These are phyloP conservation scores for Sinodicranocentrus sp. DNA, from an alignment of 2,888 invertebrate genomes.

Conservation along the genomic window DNA sequence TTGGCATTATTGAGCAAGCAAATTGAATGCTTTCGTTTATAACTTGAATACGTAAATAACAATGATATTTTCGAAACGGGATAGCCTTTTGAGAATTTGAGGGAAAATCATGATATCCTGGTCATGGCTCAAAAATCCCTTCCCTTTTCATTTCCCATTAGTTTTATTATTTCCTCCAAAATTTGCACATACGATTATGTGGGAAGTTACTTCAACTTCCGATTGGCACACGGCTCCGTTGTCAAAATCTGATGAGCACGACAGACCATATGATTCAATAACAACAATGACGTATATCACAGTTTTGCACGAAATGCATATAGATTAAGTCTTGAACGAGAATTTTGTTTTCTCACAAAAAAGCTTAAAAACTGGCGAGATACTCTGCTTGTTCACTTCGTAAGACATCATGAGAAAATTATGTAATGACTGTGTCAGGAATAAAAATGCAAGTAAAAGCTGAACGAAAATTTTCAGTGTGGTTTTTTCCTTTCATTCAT, in stretches of 20 bases:
- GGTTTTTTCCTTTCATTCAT: constrained; percentile 4
- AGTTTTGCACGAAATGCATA: background rate
- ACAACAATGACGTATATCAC: background rate
- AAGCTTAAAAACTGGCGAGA: background rate
- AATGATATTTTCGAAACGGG: constrained; percentile 3
- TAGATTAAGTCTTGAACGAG: no score
- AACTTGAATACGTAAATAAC: background rate
- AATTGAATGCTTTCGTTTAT: background rate
- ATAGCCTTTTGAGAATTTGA: background rate
- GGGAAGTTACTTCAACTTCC: no score
- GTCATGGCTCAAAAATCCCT: constrained; percentile 18
- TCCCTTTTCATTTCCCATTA: constrained; percentile 17
- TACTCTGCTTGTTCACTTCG: background rate
- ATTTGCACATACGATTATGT: no score
- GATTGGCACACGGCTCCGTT: constrained; percentile 4
- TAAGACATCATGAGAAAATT: background rate
- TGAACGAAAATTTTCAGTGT: background rate
- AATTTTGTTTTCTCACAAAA: background rate
- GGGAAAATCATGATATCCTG: constrained; percentile 10
- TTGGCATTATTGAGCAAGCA: background rate
- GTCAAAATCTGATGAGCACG: constrained; percentile 11
- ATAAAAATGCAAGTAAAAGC: constrained; percentile 37
- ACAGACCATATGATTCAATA: background rate
- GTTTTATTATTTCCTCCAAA: background rate
- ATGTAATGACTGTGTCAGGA: constrained; percentile 5